Evolutionary conservation across 2,888 invertebrate species (phyloP).

Genomic region (Lapara coniferarum): DNA sequence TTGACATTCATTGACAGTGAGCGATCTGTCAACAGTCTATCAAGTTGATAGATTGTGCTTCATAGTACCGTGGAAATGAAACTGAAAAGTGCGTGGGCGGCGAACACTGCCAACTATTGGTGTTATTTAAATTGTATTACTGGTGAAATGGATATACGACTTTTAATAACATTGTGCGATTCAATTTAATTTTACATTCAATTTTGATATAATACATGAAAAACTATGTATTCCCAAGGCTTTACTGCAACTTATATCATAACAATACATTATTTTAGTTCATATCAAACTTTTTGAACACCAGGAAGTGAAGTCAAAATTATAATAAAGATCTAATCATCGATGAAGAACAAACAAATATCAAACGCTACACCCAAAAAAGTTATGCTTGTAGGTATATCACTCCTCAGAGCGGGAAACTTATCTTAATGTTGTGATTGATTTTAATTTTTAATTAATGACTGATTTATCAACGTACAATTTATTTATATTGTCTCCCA

Average conservation of each 20-base stretch:
- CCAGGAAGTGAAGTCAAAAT: too few relatives aligned
- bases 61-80: slow-evolving; percentile 8
- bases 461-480: too few relatives aligned
- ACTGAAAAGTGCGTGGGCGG: slow-evolving; percentile 18
- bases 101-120: slow-evolving; percentile 23
- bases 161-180: neutral
- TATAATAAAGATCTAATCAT: too few relatives aligned
- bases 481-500: neutral
- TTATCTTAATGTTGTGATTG: too few relatives aligned
- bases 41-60: slow-evolving; percentile 50
- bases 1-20: slow-evolving; percentile 64
- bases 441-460: too few relatives aligned
- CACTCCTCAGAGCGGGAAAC: too few relatives aligned
- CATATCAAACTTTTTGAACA: too few relatives aligned
- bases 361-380: too few relatives aligned
- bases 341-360: too few relatives aligned
- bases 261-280: too few relatives aligned
- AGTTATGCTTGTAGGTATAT: too few relatives aligned
- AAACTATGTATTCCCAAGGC: neutral
- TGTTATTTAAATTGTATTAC: slow-evolving; percentile 19
- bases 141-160: slow-evolving; percentile 14
- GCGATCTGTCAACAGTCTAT: slow-evolving; percentile 57
- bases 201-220: slow-evolving; percentile 7
- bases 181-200: slow-evolving; percentile 5
- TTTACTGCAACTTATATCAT: neutral